Conservation (phyloP, 2,113 vertebrate genomes). For the Motacilla alba region DNA sequence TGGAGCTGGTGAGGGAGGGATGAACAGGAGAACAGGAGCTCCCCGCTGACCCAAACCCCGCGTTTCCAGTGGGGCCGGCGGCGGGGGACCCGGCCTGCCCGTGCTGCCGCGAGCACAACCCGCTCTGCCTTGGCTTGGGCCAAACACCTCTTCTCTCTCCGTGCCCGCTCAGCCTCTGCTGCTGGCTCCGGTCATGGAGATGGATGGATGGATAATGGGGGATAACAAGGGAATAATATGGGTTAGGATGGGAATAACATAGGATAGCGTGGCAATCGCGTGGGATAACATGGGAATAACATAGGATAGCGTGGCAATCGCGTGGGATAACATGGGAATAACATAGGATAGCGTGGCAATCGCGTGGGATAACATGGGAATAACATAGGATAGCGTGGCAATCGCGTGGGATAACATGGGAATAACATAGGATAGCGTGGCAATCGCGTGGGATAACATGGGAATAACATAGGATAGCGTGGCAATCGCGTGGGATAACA, state of each 20-base stretch:
- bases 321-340: too few species aligned
- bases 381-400: too few species aligned
- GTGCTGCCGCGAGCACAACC: background rate
- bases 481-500: too few species aligned
- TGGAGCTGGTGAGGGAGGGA: background rate
- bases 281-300: too few species aligned
- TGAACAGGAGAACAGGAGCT: background rate
- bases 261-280: too few species aligned
- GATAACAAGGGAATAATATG: accelerated
- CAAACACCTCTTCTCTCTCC: background rate
- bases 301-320: too few species aligned
- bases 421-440: too few species aligned
- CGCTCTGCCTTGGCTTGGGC: background rate
- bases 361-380: too few species aligned
- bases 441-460: too few species aligned
- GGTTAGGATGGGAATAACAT: accelerated
- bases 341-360: too few species aligned
- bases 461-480: too few species aligned
- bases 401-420: too few species aligned
- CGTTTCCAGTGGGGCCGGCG: background rate
- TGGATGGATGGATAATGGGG: background rate
- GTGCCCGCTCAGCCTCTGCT: background rate
- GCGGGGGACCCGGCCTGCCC: background rate
- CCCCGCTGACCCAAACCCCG: background rate
- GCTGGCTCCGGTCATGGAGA: background rate